Evolutionary conservation across 2,888 invertebrate genomes (phyloP).

Genomic region (Plemyria rubiginata): DNA sequence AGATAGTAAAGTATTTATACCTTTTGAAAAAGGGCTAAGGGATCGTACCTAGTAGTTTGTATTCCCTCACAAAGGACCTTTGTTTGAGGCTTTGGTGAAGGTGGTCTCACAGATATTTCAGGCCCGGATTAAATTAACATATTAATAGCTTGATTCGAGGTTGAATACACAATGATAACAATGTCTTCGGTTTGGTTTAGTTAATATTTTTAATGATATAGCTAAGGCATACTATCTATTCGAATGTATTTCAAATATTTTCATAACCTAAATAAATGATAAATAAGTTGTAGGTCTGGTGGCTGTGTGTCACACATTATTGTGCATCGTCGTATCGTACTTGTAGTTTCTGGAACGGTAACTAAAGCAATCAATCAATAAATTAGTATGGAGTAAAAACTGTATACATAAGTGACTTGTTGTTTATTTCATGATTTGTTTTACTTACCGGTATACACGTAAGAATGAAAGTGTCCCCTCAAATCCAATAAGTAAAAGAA

Average conservation of each 20-base stretch:
- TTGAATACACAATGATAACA: constrained; percentile 25
- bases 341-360: too few species aligned
- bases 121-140: constrained; percentile 38
- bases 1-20: constrained; percentile 22
- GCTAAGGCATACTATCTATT: too few species aligned
- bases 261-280: too few species aligned
- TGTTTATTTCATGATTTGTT: too few species aligned
- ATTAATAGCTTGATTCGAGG: constrained; percentile 31
- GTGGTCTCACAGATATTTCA: constrained; percentile 32
- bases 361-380: too few species aligned
- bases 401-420: too few species aligned
- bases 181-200: constrained; percentile 10
- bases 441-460: not conserved
- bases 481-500: constrained; percentile 23
- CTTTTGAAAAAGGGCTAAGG: constrained; percentile 14
- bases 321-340: too few species aligned
- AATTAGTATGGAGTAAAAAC: too few species aligned
- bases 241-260: too few species aligned
- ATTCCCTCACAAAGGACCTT: constrained; percentile 15
- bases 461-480: constrained; percentile 10
- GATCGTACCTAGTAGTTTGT: constrained; percentile 4
- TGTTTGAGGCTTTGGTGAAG: constrained; percentile 15
- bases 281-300: too few species aligned
- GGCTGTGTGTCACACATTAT: too few species aligned
- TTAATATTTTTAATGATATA: not conserved